Conservation (phyloP, 1,140 invertebrate species). For the Melitaea cinxia region DNA sequence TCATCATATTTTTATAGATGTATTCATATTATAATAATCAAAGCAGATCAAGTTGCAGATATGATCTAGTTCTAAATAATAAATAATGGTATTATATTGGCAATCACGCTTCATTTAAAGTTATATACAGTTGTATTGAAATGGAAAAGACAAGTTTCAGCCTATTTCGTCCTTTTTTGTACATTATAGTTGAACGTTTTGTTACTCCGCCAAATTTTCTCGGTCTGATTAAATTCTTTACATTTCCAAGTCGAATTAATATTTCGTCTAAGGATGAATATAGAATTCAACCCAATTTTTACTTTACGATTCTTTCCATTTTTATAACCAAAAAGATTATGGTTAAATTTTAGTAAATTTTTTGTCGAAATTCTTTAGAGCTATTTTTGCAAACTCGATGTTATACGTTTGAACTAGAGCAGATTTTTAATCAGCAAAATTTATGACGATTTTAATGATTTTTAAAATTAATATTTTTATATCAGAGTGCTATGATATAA, state of each 20-base stretch:
- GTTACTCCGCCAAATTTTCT: conserved; percentile 4
- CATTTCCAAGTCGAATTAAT: not conserved
- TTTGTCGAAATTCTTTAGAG: not conserved
- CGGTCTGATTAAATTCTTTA: conserved; percentile 7
- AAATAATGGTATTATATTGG: not conserved
- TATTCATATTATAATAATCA: no score
- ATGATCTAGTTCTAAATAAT: no score
- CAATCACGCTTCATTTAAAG: not conserved
- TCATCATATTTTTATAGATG: no score
- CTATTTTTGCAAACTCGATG: no score
- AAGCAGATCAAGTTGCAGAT: no score
- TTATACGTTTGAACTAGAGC: no score
- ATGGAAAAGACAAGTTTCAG: not conserved
- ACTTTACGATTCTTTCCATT: not conserved
- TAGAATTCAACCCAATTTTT: not conserved
- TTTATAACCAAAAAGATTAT: not conserved
- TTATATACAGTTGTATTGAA: not conserved
- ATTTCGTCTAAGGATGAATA: conserved; percentile 1
- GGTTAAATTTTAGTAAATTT: no score
- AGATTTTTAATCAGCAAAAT: no score
- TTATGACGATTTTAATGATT: no score
- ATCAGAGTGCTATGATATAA: no score
- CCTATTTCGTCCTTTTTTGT: not conserved
- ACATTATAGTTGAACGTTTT: not conserved
- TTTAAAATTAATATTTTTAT: no score